Base-by-base conservation (phyloP, 23 tunicate species). In the Styela plicata region DNA sequence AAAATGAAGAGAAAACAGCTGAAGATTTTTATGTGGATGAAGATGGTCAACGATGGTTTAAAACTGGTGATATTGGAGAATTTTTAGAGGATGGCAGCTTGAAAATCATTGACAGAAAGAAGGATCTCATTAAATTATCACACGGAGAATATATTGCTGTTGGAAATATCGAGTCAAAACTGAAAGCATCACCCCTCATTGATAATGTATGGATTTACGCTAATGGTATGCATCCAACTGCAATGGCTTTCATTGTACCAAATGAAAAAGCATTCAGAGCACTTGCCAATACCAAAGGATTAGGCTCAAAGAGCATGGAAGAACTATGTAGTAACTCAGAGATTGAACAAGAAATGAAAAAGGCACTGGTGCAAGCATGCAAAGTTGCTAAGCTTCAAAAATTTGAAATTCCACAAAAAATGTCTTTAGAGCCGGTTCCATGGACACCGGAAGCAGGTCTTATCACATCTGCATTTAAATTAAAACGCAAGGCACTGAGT, bases 51-150 rank as follows among this genome's bases (percentile, higher is more conserved):
- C 52, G 99, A 32, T 95, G 94, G 94, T 95, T 95, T 73, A 89
- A 86, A 83, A 95, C 99, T 31, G 99, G 99, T 3, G 99, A 95
- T 69, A 95, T 95, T 37, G 99, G 99, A 13, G 91, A 95, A 33
- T 33, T 91, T 52, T 87, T 91, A 2, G 74, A 52, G 2, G 99
- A 95, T 69, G 99, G 99, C 17, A 86, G 81, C n/a, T 33, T 95
- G 67, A 79, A 88, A 17, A 95, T 95, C 52, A 86, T 95, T 28
- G 99, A 95, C 74, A 86, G 99, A 0, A 95, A 95, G 69, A 95
- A 95, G 74, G 99, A 95, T 79, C 84, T 95, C 23, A 91, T 87
- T 31, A 95, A 95, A 76, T 73, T 95, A 26, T 86, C 96, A 7
- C 99, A 95, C 31, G 99, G 99, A 7, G 99, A 95, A 74, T 95